Base-by-base conservation (phyloP, 2,113 vertebrate species). In the Triplophysa siluroides region DNA sequence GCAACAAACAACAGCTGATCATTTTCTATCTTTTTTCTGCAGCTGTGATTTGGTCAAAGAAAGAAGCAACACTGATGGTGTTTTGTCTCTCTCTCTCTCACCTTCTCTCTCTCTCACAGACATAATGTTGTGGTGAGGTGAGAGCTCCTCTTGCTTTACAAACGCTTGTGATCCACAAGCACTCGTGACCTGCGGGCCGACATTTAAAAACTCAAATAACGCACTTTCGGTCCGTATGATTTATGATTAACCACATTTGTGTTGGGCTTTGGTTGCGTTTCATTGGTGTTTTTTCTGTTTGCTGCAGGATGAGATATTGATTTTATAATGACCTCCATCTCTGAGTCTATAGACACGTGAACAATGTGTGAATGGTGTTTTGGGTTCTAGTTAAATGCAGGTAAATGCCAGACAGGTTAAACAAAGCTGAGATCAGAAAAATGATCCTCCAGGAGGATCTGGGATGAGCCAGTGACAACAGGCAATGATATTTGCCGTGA, bases 21-120 rank as follows among this genome's bases (percentile, higher is more conserved):
- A 38, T 38, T 8, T 38, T 38, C 33, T 7, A 7, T 38, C 6
- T 92, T 90, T 87, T 83, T 85, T 86, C 85, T 88, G 88, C 91
- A 93, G 93, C 92, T 93, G 92, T 90, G 91, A 88, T 90, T 91
- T 89, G 92, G 91, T 92, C 88, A 88, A 12, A 67, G 33, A 83
- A 86, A 65, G 81, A 81, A 78, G 75, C 75, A 76, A 83, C 84
- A 88, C 89, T 88, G 88, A 89, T 87, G 87, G 62, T 19, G 62
- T 64, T 33, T 26, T 33, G 24, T 65, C 75, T 85, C 88, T 88
- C 87, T 88, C 79, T 83, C 82, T 88, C 88, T 88, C 82, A 81
- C 10, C 12, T 24, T 50, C 23, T 52, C 33, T 50, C 14, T 29
- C 43, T 45, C 43, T 45, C 43, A 38, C 6, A 14, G 14, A 50